Conservation (phyloP, 2,797 vertebrate genomes). For the Hypotaenidia okinawae region DNA sequence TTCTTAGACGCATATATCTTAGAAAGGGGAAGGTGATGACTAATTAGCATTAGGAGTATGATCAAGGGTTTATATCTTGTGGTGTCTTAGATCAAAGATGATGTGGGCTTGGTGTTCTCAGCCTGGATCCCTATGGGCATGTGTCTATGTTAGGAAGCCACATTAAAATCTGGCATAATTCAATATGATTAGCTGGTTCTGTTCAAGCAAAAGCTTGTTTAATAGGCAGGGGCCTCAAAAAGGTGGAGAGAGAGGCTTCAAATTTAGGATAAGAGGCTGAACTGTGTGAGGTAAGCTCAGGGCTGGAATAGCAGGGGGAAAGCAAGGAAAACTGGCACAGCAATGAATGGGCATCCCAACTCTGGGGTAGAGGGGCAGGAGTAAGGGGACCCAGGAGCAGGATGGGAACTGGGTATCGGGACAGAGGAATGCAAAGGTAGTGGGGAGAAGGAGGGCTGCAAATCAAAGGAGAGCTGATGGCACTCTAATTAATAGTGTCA, state of each 20-base stretch:
- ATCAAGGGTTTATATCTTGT: conserved; percentile 48
- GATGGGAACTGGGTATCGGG: not conserved
- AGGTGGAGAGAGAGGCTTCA: not conserved
- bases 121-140: conserved; percentile 29
- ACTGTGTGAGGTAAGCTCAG: not conserved
- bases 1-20: conserved; percentile 30
- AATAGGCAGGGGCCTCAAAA: not conserved
- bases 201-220: conserved; percentile 18
- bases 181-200: conserved; percentile 35
- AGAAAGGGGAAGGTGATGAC: conserved; percentile 27
- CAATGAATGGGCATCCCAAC: not conserved
- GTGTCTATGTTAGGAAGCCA: conserved; percentile 2
- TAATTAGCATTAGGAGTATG: conserved; percentile 57
- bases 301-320: not conserved
- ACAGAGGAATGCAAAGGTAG: not conserved
- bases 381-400: not conserved
- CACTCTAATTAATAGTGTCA: not conserved
- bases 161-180: conserved; percentile 53
- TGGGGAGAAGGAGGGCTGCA: not conserved
- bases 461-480: not conserved
- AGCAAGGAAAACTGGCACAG: not conserved
- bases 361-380: not conserved
- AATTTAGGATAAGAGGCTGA: not conserved
- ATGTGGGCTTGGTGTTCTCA: conserved; percentile 41
- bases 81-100: conserved; percentile 56